Conservation (phyloP, 1,140 invertebrate genomes). For the Carposina sasakii region DNA sequence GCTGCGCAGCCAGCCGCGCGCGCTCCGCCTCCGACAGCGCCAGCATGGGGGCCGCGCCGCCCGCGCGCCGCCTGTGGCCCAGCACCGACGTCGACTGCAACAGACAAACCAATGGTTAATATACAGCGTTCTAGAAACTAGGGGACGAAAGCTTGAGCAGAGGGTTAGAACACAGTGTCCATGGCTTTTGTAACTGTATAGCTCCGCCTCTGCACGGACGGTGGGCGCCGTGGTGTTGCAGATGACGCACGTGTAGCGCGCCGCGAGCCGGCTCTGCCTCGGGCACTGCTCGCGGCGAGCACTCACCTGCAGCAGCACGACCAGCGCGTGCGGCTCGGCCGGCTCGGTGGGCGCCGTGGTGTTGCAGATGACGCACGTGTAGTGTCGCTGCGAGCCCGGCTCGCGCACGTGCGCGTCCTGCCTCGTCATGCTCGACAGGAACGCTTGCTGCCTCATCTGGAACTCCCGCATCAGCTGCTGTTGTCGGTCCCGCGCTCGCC, state of each 20-base stretch:
- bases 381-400: slow-evolving; percentile 80
- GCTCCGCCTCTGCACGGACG: slow-evolving; percentile 87
- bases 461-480: slow-evolving; percentile 95
- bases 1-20: slow-evolving; percentile 76
- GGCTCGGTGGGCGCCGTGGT: slow-evolving; percentile 89
- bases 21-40: slow-evolving; percentile 71
- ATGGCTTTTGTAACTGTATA: no score
- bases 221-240: slow-evolving; percentile 73
- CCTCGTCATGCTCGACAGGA: slow-evolving; percentile 87
- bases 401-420: slow-evolving; percentile 68
- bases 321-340: slow-evolving; percentile 91
- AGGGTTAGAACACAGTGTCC: no score
- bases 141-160: no score
- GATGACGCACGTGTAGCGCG: neutral
- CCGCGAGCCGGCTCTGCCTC: neutral
- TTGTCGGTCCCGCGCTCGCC: slow-evolving; percentile 90
- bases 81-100: slow-evolving; percentile 85
- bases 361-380: slow-evolving; percentile 97
- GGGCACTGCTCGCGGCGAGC: neutral
- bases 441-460: slow-evolving; percentile 91
- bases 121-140: no score
- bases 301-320: slow-evolving; percentile 86
- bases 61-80: slow-evolving; percentile 78
- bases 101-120: slow-evolving; percentile 2
- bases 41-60: slow-evolving; percentile 35